Evolutionary conservation across 2,113 vertebrate genomes (phyloP), one percentile per base, ranked within the genome.

Genomic region (Mobula birostris): DNA sequence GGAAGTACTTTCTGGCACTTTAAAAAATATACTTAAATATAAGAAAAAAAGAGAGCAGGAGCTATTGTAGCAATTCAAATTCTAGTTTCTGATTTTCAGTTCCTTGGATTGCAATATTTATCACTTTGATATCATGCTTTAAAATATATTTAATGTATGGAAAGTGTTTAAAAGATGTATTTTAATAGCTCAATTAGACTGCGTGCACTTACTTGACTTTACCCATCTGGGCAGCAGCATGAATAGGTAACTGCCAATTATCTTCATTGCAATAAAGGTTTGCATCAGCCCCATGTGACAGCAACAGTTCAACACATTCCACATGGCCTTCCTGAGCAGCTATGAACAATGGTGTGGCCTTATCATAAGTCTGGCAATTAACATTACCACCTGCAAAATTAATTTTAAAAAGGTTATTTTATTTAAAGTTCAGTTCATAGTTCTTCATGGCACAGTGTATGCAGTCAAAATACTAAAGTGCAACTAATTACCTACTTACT

Each of bases 291-390:
- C 97, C 97, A 63, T 94, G 96, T 1, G 96, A 95, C 94, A 99
- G 14, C 94, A 99, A 95, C 61, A 97, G 94, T 0, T 98, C 96
- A 96, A 98, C 97, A 66, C 98, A 98, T 0, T 95, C 61, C 0
- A 93, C 9, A 58, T 99, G 98, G n/a, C 98, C 98, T 95, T 99
- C 98, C 95, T 99, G 99, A 0, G 98, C 97, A n/a, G 98, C 98
- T 9, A 99, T 99, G 94, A 99, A 96, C 94, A 99, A 96, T 0
- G 99, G 98, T 0, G 98, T 98, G 94, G 98, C 98, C 95, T 96
- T 96, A 96, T 99, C 98, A 8, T 96, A 96, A 12, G 98, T 98
- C 95, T 98, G 98, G 94, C 96, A 96, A 96, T 98, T 98, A 94
- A 98, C 95, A 0, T 97, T 96, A 27, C 98, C 98, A 83, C 98